Percentiles rank a stretch among this genome's conserved stretches.
Conservation (phyloP, 2,113 vertebrate genomes). For the Onychostruthus taczanowskii region DNA sequence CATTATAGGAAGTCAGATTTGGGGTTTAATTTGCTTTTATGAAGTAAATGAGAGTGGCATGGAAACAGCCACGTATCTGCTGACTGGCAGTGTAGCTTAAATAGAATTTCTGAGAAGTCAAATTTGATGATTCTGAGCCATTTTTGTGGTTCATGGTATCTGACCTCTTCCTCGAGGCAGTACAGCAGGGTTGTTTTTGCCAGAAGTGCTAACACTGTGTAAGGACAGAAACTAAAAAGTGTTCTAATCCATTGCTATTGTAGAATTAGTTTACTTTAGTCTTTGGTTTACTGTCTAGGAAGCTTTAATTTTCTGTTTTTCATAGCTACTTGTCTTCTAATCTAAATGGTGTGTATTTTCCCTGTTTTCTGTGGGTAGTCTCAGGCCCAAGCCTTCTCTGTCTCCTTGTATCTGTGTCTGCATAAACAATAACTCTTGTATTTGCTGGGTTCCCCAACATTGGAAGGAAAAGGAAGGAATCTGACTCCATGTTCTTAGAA, state of each 20-base stretch:
- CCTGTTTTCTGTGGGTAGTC: not conserved
- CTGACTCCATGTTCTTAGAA: no score
- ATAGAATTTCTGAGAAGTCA: constrained; percentile 6
- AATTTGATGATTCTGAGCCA: not conserved
- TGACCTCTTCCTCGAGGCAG: not conserved
- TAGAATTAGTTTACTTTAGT: not conserved
- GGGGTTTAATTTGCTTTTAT: not conserved
- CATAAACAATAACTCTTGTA: not conserved
- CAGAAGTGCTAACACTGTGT: not conserved
- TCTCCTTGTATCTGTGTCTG: not conserved
- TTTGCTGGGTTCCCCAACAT: no score
- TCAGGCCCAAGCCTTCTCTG: not conserved
- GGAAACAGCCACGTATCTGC: not conserved
- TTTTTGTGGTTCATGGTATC: constrained; percentile 4
- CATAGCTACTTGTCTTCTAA: not conserved
- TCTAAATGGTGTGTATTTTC: not conserved
- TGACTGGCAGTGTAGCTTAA: not conserved
- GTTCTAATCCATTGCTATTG: not conserved
- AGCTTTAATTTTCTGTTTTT: not conserved
- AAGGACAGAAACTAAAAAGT: not conserved
- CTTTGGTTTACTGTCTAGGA: not conserved
- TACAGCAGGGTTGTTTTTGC: not conserved
- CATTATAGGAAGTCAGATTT: constrained; percentile 36
- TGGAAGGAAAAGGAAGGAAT: no score
- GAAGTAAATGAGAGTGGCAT: not conserved